A percentile compares a stretch with the other conserved stretches of the same genome.
Evolutionary conservation across 1,140 invertebrate genomes (phyloP).

Genomic region (Sycobia sp.): DNA sequence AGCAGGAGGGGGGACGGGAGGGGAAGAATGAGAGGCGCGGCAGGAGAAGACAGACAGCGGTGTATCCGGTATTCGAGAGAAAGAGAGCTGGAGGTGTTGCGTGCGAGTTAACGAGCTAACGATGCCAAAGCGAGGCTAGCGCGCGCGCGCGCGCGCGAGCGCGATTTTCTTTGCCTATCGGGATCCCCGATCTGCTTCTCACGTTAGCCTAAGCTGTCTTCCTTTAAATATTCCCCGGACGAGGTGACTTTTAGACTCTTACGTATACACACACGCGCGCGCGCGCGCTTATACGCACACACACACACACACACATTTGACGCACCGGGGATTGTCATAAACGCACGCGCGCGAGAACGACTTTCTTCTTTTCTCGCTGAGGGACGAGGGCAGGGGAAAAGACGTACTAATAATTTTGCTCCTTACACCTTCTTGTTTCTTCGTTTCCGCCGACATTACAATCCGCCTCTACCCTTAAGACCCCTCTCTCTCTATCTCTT

Average conservation of each 20-base stretch:
- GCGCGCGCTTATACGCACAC: too few relatives aligned
- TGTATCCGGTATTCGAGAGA: slow-evolving; percentile 59
- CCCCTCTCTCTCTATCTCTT: neutral
- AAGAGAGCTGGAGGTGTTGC: slow-evolving; percentile 62
- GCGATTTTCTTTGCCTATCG: slow-evolving; percentile 63
- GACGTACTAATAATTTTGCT: neutral
- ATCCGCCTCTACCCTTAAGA: too few relatives aligned
- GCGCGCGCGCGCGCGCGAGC: too few relatives aligned
- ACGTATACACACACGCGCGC: too few relatives aligned
- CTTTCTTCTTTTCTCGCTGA: slow-evolving; percentile 3
- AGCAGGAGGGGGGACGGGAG: neutral
- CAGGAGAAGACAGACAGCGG: slow-evolving; percentile 48
- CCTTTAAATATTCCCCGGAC: too few relatives aligned
- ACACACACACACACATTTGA: too few relatives aligned
- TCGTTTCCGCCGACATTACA: too few relatives aligned
- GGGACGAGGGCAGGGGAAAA: too few relatives aligned
- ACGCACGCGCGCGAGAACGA: neutral
- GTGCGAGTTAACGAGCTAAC: slow-evolving; percentile 64
- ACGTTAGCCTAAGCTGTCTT: too few relatives aligned
- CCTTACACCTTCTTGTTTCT: neutral
- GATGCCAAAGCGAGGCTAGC: slow-evolving; percentile 47
- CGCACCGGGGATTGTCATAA: slow-evolving; percentile 30
- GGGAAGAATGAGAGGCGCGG: slow-evolving; percentile 33
- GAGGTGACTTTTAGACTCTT: too few relatives aligned
- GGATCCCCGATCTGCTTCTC: slow-evolving; percentile 60